Conservation (phyloP, 2,888 invertebrate genomes). For the Auanema freiburgensis region DNA sequence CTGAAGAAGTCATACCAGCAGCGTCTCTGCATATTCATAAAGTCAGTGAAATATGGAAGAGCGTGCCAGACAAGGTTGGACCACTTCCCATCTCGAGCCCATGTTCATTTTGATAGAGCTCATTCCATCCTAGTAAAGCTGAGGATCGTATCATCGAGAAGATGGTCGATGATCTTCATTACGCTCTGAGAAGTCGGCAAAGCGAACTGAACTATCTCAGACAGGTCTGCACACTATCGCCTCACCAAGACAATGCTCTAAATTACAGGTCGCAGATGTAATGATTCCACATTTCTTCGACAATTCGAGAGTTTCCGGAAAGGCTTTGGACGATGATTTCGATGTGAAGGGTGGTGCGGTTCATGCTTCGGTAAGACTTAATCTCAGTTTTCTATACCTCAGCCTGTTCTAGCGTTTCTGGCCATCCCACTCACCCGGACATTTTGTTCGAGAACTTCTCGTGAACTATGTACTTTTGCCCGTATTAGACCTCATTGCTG, state of each 20-base stretch:
- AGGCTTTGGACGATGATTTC: slow-evolving; percentile 45
- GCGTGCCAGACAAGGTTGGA: not conserved
- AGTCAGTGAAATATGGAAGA: slow-evolving; percentile 10
- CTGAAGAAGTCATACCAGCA: slow-evolving; percentile 47
- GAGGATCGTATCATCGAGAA: slow-evolving; percentile 44
- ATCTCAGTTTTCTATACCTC: not conserved
- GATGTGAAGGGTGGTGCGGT: slow-evolving; percentile 4
- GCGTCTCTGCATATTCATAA: slow-evolving; percentile 41
- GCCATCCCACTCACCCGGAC: slow-evolving; percentile 56
- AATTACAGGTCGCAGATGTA: slow-evolving; percentile 54
- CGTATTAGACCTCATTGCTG: slow-evolving; percentile 54
- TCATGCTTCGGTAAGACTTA: not conserved
- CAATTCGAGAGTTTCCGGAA: slow-evolving; percentile 52
- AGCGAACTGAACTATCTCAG: slow-evolving; percentile 50
- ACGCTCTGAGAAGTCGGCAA: slow-evolving; percentile 46
- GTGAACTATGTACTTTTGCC: slow-evolving; percentile 55
- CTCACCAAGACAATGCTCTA: too few species aligned
- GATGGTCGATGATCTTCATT: slow-evolving; percentile 44
- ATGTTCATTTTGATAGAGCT: slow-evolving; percentile 9
- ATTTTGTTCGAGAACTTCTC: slow-evolving; percentile 58
- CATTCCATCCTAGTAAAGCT: slow-evolving; percentile 33
- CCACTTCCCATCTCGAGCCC: not conserved
- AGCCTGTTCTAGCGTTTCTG: slow-evolving; percentile 34
- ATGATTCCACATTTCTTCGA: slow-evolving; percentile 53
- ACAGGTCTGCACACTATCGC: slow-evolving; percentile 21